These are phyloP conservation scores for Danio albolineatus DNA, from an alignment of 2,797 vertebrate species.

Conservation along the genomic window DNA sequence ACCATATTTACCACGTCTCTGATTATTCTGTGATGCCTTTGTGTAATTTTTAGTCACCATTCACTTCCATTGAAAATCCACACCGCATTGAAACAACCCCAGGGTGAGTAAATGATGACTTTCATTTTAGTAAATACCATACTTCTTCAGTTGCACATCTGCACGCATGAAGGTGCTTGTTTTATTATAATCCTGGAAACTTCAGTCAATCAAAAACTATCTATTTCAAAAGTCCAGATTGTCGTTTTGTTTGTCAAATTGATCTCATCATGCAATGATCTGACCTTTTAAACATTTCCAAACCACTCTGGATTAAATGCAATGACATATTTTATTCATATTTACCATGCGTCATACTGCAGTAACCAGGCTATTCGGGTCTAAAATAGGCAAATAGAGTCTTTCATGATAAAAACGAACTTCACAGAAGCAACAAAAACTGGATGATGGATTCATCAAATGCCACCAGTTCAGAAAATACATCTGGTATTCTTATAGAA, in stretches of 20 bases:
- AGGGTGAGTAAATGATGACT: too few species aligned
- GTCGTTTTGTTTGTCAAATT: not conserved
- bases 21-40: too few species aligned
- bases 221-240: not conserved
- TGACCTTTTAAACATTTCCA: not conserved
- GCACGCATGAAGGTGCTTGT: not conserved
- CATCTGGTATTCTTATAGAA: conserved; percentile 17
- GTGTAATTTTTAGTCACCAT: too few species aligned
- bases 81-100: too few species aligned
- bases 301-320: not conserved
- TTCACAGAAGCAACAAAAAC: conserved; percentile 50
- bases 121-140: too few species aligned
- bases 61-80: too few species aligned
- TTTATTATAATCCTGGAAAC: too few species aligned
- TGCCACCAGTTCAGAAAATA: conserved; percentile 41
- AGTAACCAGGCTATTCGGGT: not conserved
- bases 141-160: too few species aligned
- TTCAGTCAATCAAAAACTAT: too few species aligned
- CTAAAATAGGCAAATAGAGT: conserved; percentile 5
- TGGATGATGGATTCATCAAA: conserved; percentile 43
- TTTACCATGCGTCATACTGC: not conserved
- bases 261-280: conserved; percentile 19
- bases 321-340: not conserved
- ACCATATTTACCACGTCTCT: too few species aligned
- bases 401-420: conserved; percentile 15